Percentiles rank a stretch among this genome's conserved stretches.
Conservation (phyloP, 2,888 invertebrate genomes). For the Pyrgus malvae region DNA sequence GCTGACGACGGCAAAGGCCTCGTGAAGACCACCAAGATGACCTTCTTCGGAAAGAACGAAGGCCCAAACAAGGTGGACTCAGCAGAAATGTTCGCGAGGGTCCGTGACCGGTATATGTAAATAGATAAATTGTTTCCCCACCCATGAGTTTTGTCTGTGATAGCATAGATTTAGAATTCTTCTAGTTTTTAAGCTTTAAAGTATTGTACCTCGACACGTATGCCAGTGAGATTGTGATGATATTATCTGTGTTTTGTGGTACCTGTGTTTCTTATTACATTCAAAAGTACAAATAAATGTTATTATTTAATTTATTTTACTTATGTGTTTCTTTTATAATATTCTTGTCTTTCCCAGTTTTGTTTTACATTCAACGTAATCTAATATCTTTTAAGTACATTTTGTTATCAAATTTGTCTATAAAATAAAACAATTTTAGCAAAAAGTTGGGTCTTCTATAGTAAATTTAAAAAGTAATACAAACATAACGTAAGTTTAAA, state of each 20-base stretch:
- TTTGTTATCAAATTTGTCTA: too few relatives aligned
- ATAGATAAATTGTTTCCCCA: neutral
- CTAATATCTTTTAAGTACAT: too few relatives aligned
- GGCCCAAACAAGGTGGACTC: slow-evolving; percentile 68
- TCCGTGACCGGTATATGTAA: slow-evolving; percentile 61
- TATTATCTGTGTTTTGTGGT: slow-evolving; percentile 3
- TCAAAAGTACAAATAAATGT: slow-evolving; percentile 27
- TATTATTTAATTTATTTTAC: slow-evolving; percentile 6
- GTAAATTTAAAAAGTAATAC: too few relatives aligned
- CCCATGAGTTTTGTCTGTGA: slow-evolving; percentile 33
- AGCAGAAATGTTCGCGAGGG: slow-evolving; percentile 71
- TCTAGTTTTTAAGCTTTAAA: slow-evolving; percentile 19
- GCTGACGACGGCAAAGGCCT: slow-evolving; percentile 73
- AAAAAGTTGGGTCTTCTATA: too few relatives aligned
- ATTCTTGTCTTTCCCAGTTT: too few relatives aligned
- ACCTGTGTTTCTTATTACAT: neutral
- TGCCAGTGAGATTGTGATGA: slow-evolving; percentile 23
- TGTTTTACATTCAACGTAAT: too few relatives aligned
- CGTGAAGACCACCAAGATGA: slow-evolving; percentile 80
- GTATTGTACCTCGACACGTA: slow-evolving; percentile 5
- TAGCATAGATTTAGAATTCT: slow-evolving; percentile 26
- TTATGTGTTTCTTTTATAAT: neutral
- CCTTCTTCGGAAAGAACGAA: slow-evolving; percentile 80
- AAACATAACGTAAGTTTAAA: too few relatives aligned
- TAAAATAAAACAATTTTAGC: too few relatives aligned